Evolutionary conservation across 2,797 vertebrate species (phyloP).

Genomic region (Argyrosomus regius): DNA sequence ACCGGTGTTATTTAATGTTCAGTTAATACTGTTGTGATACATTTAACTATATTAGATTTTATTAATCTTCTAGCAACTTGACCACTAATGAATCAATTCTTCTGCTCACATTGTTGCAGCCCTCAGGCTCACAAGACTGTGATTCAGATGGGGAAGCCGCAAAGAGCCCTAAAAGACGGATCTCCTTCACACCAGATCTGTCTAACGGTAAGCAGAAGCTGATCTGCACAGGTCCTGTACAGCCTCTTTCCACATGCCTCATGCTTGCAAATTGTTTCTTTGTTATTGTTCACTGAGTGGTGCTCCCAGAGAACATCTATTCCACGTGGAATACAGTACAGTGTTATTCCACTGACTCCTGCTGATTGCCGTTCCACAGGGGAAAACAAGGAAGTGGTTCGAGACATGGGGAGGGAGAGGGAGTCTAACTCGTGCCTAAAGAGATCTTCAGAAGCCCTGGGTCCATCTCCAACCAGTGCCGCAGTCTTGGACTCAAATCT

Average conservation of each 20-base stretch:
- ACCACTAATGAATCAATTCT: not conserved
- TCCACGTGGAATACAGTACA: conserved; percentile 37
- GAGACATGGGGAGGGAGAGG: conserved; percentile 82
- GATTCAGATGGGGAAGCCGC: conserved; percentile 89
- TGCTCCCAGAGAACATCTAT: conserved; percentile 35
- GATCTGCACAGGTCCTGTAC: not conserved
- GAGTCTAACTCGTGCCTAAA: conserved; percentile 87
- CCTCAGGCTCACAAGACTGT: conserved; percentile 83
- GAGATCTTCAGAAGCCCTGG: conserved; percentile 87
- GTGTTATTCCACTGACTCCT: conserved; percentile 70
- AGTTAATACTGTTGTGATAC: not conserved
- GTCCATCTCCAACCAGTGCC: conserved; percentile 84
- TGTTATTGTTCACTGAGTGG: conserved; percentile 58
- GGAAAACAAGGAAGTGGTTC: conserved; percentile 81
- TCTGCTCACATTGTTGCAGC: conserved; percentile 77
- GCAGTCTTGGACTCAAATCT: conserved; percentile 84
- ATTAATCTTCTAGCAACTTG: not conserved
- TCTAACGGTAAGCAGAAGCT: conserved; percentile 88
- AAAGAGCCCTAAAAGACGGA: conserved; percentile 90
- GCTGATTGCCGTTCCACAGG: conserved; percentile 76
- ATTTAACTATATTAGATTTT: not conserved
- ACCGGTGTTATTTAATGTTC: not conserved
- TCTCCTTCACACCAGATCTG: conserved; percentile 92
- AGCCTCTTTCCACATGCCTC: conserved; percentile 19
- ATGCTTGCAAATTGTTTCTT: conserved; percentile 26